These are phyloP conservation scores for Dione vanillae DNA, from an alignment of 2,888 invertebrate genomes.

Conservation along the genomic window DNA sequence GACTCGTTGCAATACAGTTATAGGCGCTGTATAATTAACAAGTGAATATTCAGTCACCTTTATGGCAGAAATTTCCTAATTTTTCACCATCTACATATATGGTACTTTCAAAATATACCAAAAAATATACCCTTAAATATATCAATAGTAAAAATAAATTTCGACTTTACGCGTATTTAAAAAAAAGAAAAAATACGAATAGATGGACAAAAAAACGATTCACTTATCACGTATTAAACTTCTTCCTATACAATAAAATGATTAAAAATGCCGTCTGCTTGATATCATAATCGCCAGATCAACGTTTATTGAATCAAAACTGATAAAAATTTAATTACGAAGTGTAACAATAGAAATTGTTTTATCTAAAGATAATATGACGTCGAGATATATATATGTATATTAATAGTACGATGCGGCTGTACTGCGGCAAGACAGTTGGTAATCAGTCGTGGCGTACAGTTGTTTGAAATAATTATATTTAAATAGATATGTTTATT, in stretches of 20 bases:
- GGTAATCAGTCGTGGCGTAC: not conserved
- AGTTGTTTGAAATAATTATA: not conserved
- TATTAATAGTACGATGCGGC: conserved; percentile 45
- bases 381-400: conserved; percentile 20
- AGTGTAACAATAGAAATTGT: conserved; percentile 48
- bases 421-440: conserved; percentile 44
- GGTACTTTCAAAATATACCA: no score
- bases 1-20: no score
- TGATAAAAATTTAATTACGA: conserved; percentile 29
- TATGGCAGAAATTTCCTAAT: no score
- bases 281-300: conserved; percentile 17
- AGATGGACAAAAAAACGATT: not conserved
- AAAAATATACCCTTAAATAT: no score
- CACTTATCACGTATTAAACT: not conserved
- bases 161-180: no score
- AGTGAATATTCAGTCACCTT: no score
- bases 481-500: not conserved
- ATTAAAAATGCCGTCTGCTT: conserved; percentile 1
- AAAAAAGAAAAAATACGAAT: no score
- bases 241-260: conserved; percentile 8
- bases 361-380: conserved; percentile 48
- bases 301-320: conserved; percentile 34
- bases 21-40: no score
- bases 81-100: no score
- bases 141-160: no score